These are phyloP conservation scores for Trachelus tabidus DNA, from an alignment of 2,888 invertebrate species.

Conservation along the genomic window DNA sequence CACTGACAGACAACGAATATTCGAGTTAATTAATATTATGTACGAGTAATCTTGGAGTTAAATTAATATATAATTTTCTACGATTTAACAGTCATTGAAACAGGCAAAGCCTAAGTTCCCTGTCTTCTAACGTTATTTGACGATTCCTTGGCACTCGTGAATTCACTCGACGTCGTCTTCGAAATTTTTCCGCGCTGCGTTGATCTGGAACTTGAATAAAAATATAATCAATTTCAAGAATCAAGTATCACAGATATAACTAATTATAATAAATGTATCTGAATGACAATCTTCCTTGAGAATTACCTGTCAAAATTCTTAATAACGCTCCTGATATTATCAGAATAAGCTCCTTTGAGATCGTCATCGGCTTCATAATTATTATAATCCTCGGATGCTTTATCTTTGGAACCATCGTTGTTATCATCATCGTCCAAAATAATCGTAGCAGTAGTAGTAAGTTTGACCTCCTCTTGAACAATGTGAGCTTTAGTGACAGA, in stretches of 20 bases:
- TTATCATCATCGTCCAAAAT: conserved; percentile 9
- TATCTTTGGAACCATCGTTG: not conserved
- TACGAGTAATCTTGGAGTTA: not conserved
- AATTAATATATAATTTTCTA: not conserved
- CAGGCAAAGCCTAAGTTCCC: conserved; percentile 2
- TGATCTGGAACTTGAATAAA: conserved; percentile 25
- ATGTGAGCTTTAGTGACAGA: conserved; percentile 8
- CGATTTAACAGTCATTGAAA: not conserved
- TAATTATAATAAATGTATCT: not conserved
- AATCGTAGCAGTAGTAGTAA: conserved; percentile 23
- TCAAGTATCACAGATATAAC: not conserved
- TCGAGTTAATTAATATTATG: not conserved
- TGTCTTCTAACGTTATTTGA: conserved; percentile 37
- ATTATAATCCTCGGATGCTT: not conserved
- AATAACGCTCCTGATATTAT: not conserved
- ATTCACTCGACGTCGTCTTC: conserved; percentile 16
- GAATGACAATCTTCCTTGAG: not conserved
- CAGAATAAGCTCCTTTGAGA: conserved; percentile 11
- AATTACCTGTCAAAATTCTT: not conserved
- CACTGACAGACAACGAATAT: not conserved
- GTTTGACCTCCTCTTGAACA: conserved; percentile 4
- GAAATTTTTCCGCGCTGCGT: conserved; percentile 12
- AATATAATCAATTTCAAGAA: not conserved
- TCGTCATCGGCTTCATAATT: conserved; percentile 5
- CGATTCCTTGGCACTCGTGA: conserved; percentile 33